Evolutionary conservation across 2,888 invertebrate species (phyloP), one percentile per base, ranked within the genome.

Genomic region (Rhynchonema sp.): DNA sequence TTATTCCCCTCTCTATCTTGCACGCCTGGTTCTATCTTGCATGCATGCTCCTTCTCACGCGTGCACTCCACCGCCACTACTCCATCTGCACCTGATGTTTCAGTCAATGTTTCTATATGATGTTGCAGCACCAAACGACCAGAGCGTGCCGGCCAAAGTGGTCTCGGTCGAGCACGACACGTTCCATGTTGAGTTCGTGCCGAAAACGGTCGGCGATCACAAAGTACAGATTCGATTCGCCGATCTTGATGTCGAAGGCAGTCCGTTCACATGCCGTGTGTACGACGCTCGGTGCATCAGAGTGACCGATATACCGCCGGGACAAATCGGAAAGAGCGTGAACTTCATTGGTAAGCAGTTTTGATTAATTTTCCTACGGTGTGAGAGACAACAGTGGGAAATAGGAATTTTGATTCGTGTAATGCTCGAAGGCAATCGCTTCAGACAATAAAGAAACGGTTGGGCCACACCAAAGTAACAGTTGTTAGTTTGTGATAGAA

Each of bases 101-200:
- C n/a, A n/a, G n/a, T n/a, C n/a, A n/a, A n/a, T n/a, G n/a, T n/a
- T n/a, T n/a, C n/a, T n/a, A n/a, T n/a, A n/a, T n/a, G n/a, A n/a
- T n/a, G n/a, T n/a, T n/a, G n/a, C n/a, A 90, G 91, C 88, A 79
- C 90, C 91, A 68, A 86, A 86, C 74, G 88, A 87, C 70, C 86
- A 87, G 76, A 84, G 86, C 64, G 85, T 89, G 68, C 86, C 87
- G 62, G 87, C 87, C 65, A 86, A 87, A 74, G 86, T 89, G 64
- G 83, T 86, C 70, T 83, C 87, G 71, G 83, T 85, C 62, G 85
- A 86, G 65, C 81, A 84, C 64, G 85, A 84, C 57, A 82, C 83
- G 63, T 87, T 87, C 77, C 82, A 84, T 64, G 89, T 91, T 1
- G 88, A 92, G 75, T 94, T 92, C 75, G 84, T 85, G 63, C 91